Base-by-base conservation (phyloP, 2,888 invertebrate species). In the Zaprionus lineosus region DNA sequence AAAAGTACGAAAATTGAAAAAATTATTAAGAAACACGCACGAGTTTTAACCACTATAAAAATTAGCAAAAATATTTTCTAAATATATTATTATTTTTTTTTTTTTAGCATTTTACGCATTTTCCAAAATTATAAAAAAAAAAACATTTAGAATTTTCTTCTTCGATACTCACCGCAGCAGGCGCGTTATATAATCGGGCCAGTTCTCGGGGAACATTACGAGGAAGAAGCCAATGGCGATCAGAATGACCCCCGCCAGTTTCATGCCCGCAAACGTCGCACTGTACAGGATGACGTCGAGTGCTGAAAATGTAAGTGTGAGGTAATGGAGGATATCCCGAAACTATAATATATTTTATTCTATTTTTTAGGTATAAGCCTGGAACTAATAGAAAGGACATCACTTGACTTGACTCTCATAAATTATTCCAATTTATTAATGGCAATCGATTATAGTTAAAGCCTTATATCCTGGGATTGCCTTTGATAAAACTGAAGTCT, bases 131-230 rank as follows among this genome's bases (percentile, higher is more conserved):
- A n/a, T 24, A 41, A 7, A 37, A 2, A 14, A 14, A 8, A 12
- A 3, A 41, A 11, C 31, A 31, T 5, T 24, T 24, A 24, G 24
- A 6, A 21, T 12, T 47, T 57, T 18, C 34, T 18, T 44, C 43
- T 50, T 11, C 29, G 12, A n/a, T 87, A 88, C 91, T 91, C 92
- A 97, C 96, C 97, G 94, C 82, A 97, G 92, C 61, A 97, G 92
- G 76, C 96, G 92, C 86, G 96, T 97, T 90, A 97, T 96, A 90
- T 97, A 97, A 89, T 97, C 96, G 0, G 97, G 97, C 98, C 98
- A 98, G 91, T 98, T 97, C 90, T 97, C 96, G 0, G 98, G 98
- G 81, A 98, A 95, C 94, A 98, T 95, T 63, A 98, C 97, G 48
- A 98, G 92, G 90, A 97, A 95, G 91, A 98, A 97, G 46, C 98